Conservation (phyloP, 2,113 vertebrate species). For the Corvus cornix region DNA sequence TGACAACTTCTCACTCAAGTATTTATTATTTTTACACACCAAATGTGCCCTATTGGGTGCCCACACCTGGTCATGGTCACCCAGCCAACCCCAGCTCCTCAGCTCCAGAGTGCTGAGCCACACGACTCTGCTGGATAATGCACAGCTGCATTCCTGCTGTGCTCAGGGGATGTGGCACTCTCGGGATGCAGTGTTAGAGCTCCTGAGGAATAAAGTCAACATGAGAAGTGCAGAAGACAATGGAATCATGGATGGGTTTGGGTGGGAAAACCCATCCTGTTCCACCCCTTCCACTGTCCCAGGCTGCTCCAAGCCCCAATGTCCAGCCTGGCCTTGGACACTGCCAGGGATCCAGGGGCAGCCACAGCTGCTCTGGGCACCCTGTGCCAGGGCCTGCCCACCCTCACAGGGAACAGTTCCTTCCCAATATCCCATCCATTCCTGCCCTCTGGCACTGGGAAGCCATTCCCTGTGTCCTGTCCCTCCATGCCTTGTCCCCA, state of each 20-base stretch:
- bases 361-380: neutral
- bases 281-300: neutral
- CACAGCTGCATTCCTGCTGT: neutral
- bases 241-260: too few species aligned
- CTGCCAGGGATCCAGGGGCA: neutral
- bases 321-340: neutral
- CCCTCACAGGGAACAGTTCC: neutral
- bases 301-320: neutral
- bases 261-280: too few species aligned
- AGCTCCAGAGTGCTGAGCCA: neutral
- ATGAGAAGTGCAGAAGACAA: too few species aligned
- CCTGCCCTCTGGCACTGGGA: neutral
- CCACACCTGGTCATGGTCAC: neutral
- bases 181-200: neutral
- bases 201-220: neutral
- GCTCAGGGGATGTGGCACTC: neutral
- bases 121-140: rapidly evolving
- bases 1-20: neutral
- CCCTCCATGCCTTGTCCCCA: neutral
- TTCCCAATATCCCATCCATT: neutral
- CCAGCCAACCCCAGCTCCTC: rapidly evolving
- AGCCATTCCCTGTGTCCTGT: neutral
- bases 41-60: neutral
- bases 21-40: neutral
- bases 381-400: neutral